Conservation (phyloP, 2,888 invertebrate genomes). For the Hydrotaea cyrtoneurina region DNA sequence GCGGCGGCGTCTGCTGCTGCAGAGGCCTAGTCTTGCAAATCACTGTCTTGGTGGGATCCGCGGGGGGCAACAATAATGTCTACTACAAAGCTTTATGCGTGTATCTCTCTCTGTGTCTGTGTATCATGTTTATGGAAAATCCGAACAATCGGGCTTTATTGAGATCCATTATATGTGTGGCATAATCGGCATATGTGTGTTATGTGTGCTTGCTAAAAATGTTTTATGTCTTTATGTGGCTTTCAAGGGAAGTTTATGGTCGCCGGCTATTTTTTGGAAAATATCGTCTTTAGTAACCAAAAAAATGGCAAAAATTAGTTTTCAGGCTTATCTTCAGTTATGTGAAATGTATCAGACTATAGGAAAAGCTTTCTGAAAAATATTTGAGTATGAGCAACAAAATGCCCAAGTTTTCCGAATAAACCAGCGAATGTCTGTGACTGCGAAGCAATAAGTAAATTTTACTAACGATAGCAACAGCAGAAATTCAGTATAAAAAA, state of each 20-base stretch:
- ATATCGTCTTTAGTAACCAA: no score
- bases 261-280: no score
- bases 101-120: slow-evolving; percentile 40
- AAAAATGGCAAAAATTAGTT: no score
- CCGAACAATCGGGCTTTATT: neutral
- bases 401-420: no score
- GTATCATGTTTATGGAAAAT: neutral
- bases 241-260: neutral
- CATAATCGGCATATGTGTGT: neutral
- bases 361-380: no score
- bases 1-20: slow-evolving; percentile 68
- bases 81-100: slow-evolving; percentile 27
- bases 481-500: no score
- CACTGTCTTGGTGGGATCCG: slow-evolving; percentile 62
- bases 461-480: no score
- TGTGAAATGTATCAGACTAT: no score
- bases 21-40: slow-evolving; percentile 42
- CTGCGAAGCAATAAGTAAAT: no score
- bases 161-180: slow-evolving; percentile 9
- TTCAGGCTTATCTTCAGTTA: no score
- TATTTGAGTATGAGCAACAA: no score
- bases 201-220: neutral
- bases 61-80: slow-evolving; percentile 77
- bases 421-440: no score
- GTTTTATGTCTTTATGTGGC: neutral